Base-by-base conservation (phyloP, 2,797 vertebrate genomes). In the Pyrrhura leucotis region DNA sequence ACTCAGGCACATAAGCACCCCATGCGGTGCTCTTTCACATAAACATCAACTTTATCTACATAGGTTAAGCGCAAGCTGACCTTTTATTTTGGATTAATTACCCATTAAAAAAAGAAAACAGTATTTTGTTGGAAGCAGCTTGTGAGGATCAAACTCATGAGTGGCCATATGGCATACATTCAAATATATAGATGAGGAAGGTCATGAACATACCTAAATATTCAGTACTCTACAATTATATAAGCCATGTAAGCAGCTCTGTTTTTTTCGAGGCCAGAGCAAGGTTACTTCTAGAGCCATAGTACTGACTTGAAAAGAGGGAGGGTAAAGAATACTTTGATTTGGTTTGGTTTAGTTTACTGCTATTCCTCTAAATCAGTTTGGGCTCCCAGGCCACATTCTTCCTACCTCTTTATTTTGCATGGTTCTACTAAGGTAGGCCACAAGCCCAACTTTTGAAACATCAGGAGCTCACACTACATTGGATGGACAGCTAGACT, bases 1-100 rank as follows among this genome's bases (percentile, higher is more conserved):
- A 31, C n/a, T 83, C 0, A 0, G 39, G 23, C 16, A 44, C 17
- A n/a, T 4, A 35, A 14, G 23, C 31, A 61, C 2, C 6, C 20
- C 17, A 47, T 18, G 14, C 10, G 21, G 20, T 28, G 23, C 21
- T 80, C 12, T 80, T 25, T n/a, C 59, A 73, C 0, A 2, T 33
- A 45, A 88, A 74, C 14, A 29, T 45, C 39, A 45, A 48, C 4
- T 28, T 47, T 71, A 77, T 14, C 47, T 45, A 25, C 42, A 21
- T 4, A 42, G 14, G 19, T 26, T 29, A 58, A 75, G 4, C 15
- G 31, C n/a, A 68, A 80, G 40, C 22, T 80, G 17, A 58, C 29
- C 37, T 22, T 62, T 20, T 31, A 88, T 26, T 88, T 88, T 79
- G 35, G 25, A 76, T 83, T 88, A 79, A 61, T 45, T 42, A 33